Base-by-base conservation (phyloP, 2,113 vertebrate species). In the Eidolon helvum region DNA sequence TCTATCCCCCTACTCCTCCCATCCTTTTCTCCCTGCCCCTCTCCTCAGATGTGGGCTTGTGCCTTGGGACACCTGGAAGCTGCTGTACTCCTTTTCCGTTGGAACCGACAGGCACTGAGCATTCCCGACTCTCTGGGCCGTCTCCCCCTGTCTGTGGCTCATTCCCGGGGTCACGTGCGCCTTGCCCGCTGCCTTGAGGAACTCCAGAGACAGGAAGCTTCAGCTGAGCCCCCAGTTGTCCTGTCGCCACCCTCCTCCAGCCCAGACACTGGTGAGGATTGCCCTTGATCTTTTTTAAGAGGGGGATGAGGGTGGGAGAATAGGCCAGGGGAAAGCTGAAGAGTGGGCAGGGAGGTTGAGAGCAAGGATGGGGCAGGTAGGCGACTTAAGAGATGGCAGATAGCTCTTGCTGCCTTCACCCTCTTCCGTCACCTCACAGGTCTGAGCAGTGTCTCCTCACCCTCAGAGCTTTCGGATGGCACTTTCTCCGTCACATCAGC, bases 51-150 rank as follows among this genome's bases (percentile, higher is more conserved):
- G 99, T 99, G 99, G 99, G 99, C 99, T 4, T 99, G 99, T 63
- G 99, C 99, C 16, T 97, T 99, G 40, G 99, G 99, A 21, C 99
- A 99, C 98, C 98, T 99, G 94, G 98, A 99, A 6, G 99, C 99
- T 0, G 99, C 99, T 0, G 99, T 99, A 95, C 98, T 99, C 30
- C 98, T 99, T 65, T 99, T 99, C 94, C 98, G 98, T 33, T 99
- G 99, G 99, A 99, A 99, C 97, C 97, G 98, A 43, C 97, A 96
- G 7, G 99, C 99, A 0, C 97, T 99, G 89, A 98, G 99, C 89
- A 99, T 99, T 93, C 99, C 99, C 0, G 99, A 99, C 97, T 99
- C 99, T 4, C 97, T 99, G 91, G 99, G 99, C 28, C 99, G 99
- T 19, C 98, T 99, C 30, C 99, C 99, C 1, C 97, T 99, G 10